phyloP scores from a whole-genome alignment of 2,888 invertebrate species.

The Pammene aurita region DNA sequence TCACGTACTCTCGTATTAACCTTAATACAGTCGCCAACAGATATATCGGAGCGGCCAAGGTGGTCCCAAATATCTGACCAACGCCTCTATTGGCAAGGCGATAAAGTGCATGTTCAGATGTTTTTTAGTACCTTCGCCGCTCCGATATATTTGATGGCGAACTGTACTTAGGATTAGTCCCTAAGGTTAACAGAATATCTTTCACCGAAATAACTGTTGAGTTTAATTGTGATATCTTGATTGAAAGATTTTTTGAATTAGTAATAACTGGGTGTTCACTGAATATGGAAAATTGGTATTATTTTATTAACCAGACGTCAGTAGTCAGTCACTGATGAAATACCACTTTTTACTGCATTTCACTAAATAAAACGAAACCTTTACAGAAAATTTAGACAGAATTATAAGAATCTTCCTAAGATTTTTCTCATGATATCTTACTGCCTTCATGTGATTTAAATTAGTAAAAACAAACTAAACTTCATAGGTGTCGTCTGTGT shows the following conservation, averaged over 20 bases:
- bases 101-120: no score
- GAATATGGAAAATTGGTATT: neutral
- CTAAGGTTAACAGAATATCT: neutral
- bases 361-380: no score
- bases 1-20: constrained; percentile 1
- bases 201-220: neutral
- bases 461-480: no score
- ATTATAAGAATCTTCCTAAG: neutral
- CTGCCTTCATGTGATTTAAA: no score
- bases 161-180: no score
- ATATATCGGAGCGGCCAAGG: no score
- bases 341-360: neutral
- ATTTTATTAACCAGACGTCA: neutral
- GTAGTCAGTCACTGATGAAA: neutral
- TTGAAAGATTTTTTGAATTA: neutral
- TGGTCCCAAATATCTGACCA: no score
- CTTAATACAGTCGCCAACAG: no score
- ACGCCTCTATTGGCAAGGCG: no score
- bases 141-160: no score
- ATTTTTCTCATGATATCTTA: no score
- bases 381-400: neutral
- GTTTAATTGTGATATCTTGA: neutral
- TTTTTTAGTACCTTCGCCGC: no score
- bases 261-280: neutral
- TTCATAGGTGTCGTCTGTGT: neutral